Evolutionary conservation across 2,113 vertebrate species (phyloP).

Genomic region (Grus americana): DNA sequence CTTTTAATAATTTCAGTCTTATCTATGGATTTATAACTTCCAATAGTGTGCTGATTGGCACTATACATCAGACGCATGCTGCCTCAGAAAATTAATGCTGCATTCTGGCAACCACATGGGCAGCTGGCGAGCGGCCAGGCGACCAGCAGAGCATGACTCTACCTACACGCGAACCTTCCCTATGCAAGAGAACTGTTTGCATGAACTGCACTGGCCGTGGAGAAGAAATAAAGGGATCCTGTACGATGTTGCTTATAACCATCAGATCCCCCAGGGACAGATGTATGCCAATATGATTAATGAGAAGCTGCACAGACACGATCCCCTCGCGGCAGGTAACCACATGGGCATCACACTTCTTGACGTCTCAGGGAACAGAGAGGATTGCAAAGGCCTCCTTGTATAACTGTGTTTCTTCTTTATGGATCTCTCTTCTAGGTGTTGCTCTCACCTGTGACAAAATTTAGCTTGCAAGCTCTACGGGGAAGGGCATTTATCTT

Average conservation of each 20-base stretch:
- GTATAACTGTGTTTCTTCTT: background rate
- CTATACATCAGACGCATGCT: background rate
- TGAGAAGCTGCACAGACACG: background rate
- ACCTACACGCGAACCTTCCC: background rate
- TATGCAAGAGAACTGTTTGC: background rate
- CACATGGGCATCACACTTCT: background rate
- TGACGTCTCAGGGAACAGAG: background rate
- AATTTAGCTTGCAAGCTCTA: background rate
- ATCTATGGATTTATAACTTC: background rate
- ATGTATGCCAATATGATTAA: background rate
- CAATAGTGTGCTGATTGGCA: background rate
- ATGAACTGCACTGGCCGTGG: background rate
- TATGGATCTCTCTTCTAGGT: background rate
- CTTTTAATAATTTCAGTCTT: background rate
- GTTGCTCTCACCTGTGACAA: background rate
- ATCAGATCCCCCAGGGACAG: background rate
- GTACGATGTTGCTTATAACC: background rate
- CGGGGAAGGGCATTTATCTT: background rate
- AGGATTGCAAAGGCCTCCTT: background rate
- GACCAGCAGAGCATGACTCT: background rate
- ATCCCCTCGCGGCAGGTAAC: background rate
- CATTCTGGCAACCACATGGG: conserved; percentile 43
- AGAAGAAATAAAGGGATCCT: background rate
- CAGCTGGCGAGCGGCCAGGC: background rate
- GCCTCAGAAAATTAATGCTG: conserved; percentile 20